Evolutionary conservation across 1,140 invertebrate species (phyloP).

Genomic region (Nasonia vitripennis): DNA sequence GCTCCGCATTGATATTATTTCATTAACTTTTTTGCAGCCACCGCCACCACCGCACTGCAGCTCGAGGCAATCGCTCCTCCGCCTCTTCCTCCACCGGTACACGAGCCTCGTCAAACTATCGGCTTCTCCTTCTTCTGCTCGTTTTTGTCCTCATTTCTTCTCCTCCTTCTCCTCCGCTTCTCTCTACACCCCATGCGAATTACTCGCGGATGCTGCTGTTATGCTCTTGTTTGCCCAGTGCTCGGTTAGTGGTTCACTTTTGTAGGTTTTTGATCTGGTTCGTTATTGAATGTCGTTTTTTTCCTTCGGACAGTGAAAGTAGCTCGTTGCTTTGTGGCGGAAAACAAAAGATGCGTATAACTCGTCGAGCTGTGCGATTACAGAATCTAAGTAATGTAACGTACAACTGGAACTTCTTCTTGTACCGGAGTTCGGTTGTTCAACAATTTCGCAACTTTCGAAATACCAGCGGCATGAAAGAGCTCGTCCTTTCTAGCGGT

Average conservation of each 20-base stretch:
- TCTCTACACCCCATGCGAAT: conserved; percentile 26
- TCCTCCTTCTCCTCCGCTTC: neutral
- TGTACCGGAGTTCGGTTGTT: no score
- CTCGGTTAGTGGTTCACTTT: neutral
- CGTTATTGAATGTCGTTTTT: neutral
- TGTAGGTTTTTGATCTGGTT: neutral
- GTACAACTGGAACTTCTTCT: no score
- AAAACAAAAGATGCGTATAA: neutral
- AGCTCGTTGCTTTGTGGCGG: neutral
- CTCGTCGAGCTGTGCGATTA: no score
- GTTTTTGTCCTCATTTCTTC: conserved; percentile 44
- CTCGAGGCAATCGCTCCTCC: conserved; percentile 30
- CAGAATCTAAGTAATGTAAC: no score
- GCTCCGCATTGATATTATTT: conserved; percentile 74
- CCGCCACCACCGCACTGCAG: conserved; percentile 17
- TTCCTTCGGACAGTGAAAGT: neutral
- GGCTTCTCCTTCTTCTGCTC: conserved; percentile 51
- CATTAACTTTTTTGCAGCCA: conserved; percentile 72
- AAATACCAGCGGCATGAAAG: no score
- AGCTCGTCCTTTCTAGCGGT: no score
- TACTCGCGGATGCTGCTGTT: neutral
- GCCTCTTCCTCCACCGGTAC: conserved; percentile 41
- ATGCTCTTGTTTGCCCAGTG: neutral
- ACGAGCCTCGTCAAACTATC: conserved; percentile 59
- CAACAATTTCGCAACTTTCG: no score